Evolutionary conservation across 2,888 invertebrate genomes (phyloP), one percentile per base, ranked within the genome.

Genomic region (Saturnia japonica): DNA sequence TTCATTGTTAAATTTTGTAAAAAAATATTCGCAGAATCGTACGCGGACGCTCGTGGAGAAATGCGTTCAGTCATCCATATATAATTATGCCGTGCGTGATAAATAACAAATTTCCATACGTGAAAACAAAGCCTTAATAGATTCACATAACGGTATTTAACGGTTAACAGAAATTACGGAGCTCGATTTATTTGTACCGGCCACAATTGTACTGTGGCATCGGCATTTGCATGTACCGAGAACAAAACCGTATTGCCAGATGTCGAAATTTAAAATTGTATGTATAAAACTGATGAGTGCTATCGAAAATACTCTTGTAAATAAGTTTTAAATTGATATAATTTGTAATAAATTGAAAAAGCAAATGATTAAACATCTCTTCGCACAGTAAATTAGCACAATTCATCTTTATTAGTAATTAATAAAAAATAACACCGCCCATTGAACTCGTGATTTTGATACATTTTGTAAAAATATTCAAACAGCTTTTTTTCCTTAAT

Each of bases 131-230:
- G 40, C 34, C n/a, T 64, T 64, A 64, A 64, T 70, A 43, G 51
- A 71, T 68, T 71, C 71, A 69, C 40, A 69, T 73, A 73, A 72
- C 72, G 60, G 73, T 73, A 70, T 47, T 47, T 62, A 60, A 54
- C 71, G 71, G 70, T 73, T 73, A 72, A 71, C 69, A 70, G 74
- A 74, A 76, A 77, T 76, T 76, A 75, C 73, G 75, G 74, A 74
- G 73, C 70, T 51, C 64, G 64, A 64, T 34, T 40, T 40, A 40
- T 64, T 40, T 40, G 64, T 64, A 64, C 40, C 34, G 40, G 43
- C n/a, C 78, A 81, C 83, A 82, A 84, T 84, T 82, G 84, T 81
- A 80, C 79, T 80, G 82, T 77, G 73, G 72, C 75, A 8, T 72
- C 73, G 75, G 72, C 73, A 81, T 84, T 83, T 80, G 80, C 84